Base-by-base conservation (phyloP, 2,797 vertebrate genomes). In the Peromyscus attwateri region DNA sequence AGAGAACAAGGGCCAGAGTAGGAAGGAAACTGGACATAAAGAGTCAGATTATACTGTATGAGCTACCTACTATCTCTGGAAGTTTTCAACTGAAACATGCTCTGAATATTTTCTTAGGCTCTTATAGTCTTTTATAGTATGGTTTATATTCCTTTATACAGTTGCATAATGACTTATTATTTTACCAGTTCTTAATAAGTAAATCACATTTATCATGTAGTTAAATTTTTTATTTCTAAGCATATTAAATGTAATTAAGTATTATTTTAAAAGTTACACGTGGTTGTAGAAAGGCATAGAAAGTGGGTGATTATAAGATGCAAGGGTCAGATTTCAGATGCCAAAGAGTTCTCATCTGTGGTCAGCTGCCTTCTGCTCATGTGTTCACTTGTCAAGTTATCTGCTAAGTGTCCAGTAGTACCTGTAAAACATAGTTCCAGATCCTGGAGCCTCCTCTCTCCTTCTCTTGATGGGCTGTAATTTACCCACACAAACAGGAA, bases 241-340 rank as follows among this genome's bases (percentile, higher is more conserved):
- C 12, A 46, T 71, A 49, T n/a, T 25, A 79, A 91, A 95, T 73
- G 21, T 93, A 95, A 92, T 81, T 95, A 89, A 43, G 21, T 27
- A 55, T 66, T 71, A 92, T 68, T 85, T 82, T 23, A 60, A 75
- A 81, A 93, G 66, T 43, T 87, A 49, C 16, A 40, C 1, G 2
- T 64, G 64, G 49, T 62, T 95, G 34, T 87, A 66, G 75, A 73
- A 71, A 73, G 25, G n/a, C 85, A 9, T 13, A 89, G 84, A 95
- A 96, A 95, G 70, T 6, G 14, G 89, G 55, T 91, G 75, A 64
- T 87, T 43, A 55, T 2, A 75, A n/a, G 82, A 40, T 37, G 66
- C 13, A 55, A 60, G 12, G 34, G n/a, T 21, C 4, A n/a, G 71
- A 49, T 6, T 57, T 57, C 11, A 62, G 19, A 49, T 55, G 60